Percentiles rank a stretch among this genome's conserved stretches.
phyloP scores from a whole-genome alignment of 2,113 vertebrate genomes.

The Neomonachus schauinslandi region DNA sequence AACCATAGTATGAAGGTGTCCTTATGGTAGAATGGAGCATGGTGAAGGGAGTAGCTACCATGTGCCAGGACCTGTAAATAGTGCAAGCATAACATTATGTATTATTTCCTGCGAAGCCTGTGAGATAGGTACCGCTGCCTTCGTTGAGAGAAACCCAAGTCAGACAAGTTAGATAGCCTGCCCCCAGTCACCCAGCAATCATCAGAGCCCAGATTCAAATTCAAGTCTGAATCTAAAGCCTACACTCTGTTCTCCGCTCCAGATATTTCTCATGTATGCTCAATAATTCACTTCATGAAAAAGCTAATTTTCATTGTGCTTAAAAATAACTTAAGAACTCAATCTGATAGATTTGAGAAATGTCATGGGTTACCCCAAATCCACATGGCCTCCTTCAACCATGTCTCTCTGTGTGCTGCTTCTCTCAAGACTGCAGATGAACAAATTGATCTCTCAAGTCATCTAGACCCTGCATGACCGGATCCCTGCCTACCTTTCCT shows the following conservation, averaged over 20 bases:
- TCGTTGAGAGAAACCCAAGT: neutral
- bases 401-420: neutral
- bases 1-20: neutral
- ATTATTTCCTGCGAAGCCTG: neutral
- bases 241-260: neutral
- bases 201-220: neutral
- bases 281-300: neutral
- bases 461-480: neutral
- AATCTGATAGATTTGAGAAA: neutral
- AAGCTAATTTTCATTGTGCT: neutral
- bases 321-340: neutral
- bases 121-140: neutral
- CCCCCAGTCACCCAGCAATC: neutral
- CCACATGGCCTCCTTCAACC: neutral
- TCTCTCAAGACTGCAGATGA: neutral
- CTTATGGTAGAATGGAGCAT: neutral
- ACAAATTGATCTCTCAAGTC: neutral
- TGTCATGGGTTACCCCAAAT: neutral
- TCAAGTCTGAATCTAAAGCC: neutral
- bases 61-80: neutral
- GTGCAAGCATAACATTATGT: neutral
- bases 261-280: neutral
- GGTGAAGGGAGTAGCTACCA: neutral
- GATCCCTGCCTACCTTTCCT: neutral
- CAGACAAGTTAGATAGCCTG: neutral